A percentile compares a stretch with the other conserved stretches of the same genome.
phyloP scores from a whole-genome alignment of 2,888 invertebrate species.

The Ethmia dodecea region DNA sequence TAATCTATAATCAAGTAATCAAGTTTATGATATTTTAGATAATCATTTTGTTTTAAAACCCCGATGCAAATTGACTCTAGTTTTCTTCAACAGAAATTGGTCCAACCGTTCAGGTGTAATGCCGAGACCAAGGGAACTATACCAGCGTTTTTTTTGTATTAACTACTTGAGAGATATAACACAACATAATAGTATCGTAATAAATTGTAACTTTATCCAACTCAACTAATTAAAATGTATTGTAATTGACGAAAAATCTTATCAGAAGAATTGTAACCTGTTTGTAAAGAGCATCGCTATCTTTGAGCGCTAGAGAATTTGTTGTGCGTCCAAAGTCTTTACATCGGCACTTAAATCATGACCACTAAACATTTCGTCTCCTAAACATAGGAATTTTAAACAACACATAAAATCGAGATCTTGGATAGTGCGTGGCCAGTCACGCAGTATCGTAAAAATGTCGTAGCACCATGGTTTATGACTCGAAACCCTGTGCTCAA shows the following conservation, averaged over 20 bases:
- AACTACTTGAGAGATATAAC: too few relatives aligned
- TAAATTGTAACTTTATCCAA: too few relatives aligned
- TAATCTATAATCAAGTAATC: slow-evolving; percentile 27
- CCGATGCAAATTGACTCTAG: slow-evolving; percentile 13
- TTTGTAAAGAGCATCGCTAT: too few relatives aligned
- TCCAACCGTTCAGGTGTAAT: too few relatives aligned
- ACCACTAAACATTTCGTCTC: slow-evolving; percentile 39
- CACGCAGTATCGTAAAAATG: slow-evolving; percentile 47
- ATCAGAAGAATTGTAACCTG: too few relatives aligned
- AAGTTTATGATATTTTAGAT: slow-evolving; percentile 25
- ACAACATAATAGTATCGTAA: too few relatives aligned
- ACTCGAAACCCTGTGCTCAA: slow-evolving; percentile 26
- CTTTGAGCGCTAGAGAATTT: too few relatives aligned
- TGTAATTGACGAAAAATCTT: too few relatives aligned
- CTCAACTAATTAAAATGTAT: too few relatives aligned
- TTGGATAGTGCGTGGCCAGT: slow-evolving; percentile 27
- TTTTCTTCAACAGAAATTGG: slow-evolving; percentile 9
- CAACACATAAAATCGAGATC: slow-evolving; percentile 41
- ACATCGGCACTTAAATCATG: slow-evolving; percentile 2
- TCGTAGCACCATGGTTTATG: slow-evolving; percentile 40
- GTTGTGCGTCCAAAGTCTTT: too few relatives aligned
- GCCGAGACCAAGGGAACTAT: too few relatives aligned
- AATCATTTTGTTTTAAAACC: slow-evolving; percentile 16
- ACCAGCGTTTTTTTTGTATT: too few relatives aligned
- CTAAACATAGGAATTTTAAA: slow-evolving; percentile 42